Conservation (phyloP, 2,797 vertebrate genomes). For the Clarias laeviceps region DNA sequence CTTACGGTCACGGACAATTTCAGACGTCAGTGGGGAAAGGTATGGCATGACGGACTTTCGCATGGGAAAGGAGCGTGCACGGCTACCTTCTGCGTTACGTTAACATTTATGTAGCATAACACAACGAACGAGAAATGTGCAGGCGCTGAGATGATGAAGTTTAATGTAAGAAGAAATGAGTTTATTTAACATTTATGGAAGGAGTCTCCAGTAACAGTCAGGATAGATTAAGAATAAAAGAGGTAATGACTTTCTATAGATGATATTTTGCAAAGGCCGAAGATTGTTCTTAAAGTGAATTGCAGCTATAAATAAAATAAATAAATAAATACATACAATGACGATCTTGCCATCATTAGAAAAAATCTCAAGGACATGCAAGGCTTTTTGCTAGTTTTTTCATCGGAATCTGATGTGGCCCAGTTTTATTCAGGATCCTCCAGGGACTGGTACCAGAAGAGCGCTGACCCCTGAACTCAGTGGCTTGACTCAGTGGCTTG, state of each 20-base stretch:
- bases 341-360: not conserved
- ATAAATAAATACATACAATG: not conserved
- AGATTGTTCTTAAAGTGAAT: not conserved
- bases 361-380: not conserved
- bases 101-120: not conserved
- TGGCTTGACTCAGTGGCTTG: too few relatives aligned
- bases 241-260: not conserved
- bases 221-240: too few relatives aligned
- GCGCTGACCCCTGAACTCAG: too few relatives aligned
- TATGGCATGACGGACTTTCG: not conserved
- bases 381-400: too few relatives aligned
- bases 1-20: not conserved
- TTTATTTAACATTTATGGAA: not conserved
- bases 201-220: constrained; percentile 2
- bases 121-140: not conserved
- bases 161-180: not conserved
- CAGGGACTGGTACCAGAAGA: too few relatives aligned
- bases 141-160: not conserved
- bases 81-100: not conserved
- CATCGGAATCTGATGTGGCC: too few relatives aligned
- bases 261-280: not conserved
- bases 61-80: not conserved
- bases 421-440: too few relatives aligned
- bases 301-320: not conserved
- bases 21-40: not conserved